Conservation (phyloP, 1,140 invertebrate species). For the Drosophila punjabiensis region DNA sequence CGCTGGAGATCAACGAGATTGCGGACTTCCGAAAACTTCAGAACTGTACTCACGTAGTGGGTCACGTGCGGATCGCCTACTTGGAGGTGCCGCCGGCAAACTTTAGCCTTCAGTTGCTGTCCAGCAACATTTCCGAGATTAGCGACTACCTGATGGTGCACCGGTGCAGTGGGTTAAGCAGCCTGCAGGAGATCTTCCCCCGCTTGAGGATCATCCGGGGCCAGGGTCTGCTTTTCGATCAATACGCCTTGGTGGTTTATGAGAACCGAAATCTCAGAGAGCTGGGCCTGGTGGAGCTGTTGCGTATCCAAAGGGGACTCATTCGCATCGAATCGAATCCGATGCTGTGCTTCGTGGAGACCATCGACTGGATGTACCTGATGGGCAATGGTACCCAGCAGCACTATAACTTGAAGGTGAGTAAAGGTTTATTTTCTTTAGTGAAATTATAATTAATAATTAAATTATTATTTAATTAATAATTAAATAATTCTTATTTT, state of each 20-base stretch:
- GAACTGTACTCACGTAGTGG: slow-evolving; percentile 63
- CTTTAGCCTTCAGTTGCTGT: slow-evolving; percentile 19
- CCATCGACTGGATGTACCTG: slow-evolving; percentile 95
- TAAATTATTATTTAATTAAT: too few relatives aligned
- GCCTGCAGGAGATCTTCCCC: slow-evolving; percentile 94
- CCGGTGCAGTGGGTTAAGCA: slow-evolving; percentile 91
- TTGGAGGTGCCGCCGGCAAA: slow-evolving; percentile 44
- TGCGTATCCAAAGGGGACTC: slow-evolving; percentile 92
- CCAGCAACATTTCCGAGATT: slow-evolving; percentile 87
- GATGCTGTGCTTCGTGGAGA: slow-evolving; percentile 94
- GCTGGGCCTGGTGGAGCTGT: slow-evolving; percentile 93
- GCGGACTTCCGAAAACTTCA: slow-evolving; percentile 56
- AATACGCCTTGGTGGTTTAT: slow-evolving; percentile 94
- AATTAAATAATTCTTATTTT: background rate
- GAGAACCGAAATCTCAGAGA: slow-evolving; percentile 91
- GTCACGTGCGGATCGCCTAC: slow-evolving; percentile 58
- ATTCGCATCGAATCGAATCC: slow-evolving; percentile 96
- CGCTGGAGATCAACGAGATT: slow-evolving; percentile 55
- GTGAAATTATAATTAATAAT: too few relatives aligned
- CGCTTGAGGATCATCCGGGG: slow-evolving; percentile 97
- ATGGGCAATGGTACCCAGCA: slow-evolving; percentile 85
- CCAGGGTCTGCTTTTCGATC: slow-evolving; percentile 89
- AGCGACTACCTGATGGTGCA: slow-evolving; percentile 88
- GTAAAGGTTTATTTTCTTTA: background rate
- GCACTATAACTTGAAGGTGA: slow-evolving; percentile 68